phyloP scores from a whole-genome alignment of 2,113 vertebrate species.

The Laterallus jamaicensis region DNA sequence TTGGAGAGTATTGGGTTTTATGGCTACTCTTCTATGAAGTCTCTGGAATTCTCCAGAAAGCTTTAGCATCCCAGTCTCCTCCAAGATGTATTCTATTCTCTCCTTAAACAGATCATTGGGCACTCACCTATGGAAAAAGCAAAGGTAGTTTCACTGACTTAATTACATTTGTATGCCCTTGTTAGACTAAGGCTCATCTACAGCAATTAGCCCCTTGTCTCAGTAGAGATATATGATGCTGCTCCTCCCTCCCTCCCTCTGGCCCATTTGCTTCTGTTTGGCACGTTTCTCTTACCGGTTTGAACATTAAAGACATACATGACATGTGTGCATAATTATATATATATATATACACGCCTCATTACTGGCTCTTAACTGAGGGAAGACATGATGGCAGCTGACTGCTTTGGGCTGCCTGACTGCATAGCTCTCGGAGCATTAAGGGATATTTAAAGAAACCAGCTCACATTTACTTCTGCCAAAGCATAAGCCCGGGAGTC shows the following conservation, averaged over 20 bases:
- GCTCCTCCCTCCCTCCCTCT: not conserved
- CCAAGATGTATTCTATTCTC: not conserved
- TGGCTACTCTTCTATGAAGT: not conserved
- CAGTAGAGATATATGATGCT: accelerated
- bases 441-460: not conserved
- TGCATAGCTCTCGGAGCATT: not conserved
- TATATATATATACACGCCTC: not conserved
- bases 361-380: not conserved
- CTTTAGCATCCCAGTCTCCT: not conserved
- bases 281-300: not conserved
- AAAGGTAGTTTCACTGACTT: not conserved
- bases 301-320: not conserved
- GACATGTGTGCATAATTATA: not conserved
- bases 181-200: not conserved
- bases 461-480: not conserved
- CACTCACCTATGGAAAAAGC: too few species aligned
- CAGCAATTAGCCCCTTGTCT: not conserved
- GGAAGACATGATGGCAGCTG: not conserved
- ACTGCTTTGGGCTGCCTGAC: not conserved
- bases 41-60: not conserved
- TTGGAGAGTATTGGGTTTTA: not conserved
- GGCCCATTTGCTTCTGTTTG: not conserved
- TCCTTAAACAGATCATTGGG: not conserved
- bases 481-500: not conserved
- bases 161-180: not conserved